phyloP scores from a whole-genome alignment of 2,888 invertebrate genomes.

The Calephelis perditalis region DNA sequence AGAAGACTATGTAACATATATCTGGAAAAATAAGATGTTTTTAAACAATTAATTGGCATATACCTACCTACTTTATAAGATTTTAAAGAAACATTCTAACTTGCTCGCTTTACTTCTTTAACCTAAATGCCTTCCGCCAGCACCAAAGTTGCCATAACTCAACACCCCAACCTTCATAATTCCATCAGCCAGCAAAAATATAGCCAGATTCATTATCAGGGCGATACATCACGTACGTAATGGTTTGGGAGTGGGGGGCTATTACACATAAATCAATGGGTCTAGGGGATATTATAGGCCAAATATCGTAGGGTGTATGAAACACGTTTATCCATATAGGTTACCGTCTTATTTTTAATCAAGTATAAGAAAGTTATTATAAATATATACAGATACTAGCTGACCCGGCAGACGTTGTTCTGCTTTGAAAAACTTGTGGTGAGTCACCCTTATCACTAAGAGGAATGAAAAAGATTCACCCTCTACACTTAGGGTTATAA shows the following conservation, averaged over 20 bases:
- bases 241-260: slow-evolving; percentile 43
- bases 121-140: slow-evolving; percentile 6
- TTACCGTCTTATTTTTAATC: slow-evolving; percentile 2
- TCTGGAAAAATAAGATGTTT: no score
- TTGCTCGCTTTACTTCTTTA: slow-evolving; percentile 12
- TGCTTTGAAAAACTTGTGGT: no score
- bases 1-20: no score
- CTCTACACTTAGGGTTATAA: no score
- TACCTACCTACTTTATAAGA: no score
- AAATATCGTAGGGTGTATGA: slow-evolving; percentile 56
- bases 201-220: slow-evolving; percentile 73
- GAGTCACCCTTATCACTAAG: no score
- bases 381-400: no score
- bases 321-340: slow-evolving; percentile 18
- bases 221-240: slow-evolving; percentile 63
- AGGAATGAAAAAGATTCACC: no score
- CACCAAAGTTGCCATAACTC: slow-evolving; percentile 33
- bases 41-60: no score
- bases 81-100: not conserved
- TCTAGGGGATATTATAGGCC: slow-evolving; percentile 62
- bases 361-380: not conserved
- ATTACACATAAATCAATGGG: slow-evolving; percentile 76
- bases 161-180: slow-evolving; percentile 54
- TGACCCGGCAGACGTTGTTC: no score
- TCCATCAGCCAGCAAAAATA: slow-evolving; percentile 72